Base-by-base conservation (phyloP, 1,140 invertebrate genomes). In the Drosophila sp. region DNA sequence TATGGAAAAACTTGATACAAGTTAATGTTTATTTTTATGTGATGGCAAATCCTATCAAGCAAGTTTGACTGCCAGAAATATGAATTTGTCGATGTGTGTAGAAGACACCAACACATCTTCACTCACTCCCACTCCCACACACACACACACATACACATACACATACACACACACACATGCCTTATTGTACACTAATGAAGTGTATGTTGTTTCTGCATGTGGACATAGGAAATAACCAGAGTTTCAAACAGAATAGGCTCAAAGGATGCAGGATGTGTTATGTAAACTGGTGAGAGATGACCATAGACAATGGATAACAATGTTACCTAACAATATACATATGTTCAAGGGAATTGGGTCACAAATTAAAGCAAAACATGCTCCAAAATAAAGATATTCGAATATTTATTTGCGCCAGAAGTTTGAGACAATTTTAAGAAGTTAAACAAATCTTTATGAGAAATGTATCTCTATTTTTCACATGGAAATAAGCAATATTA, bases 221-320 rank as follows among this genome's bases (percentile, higher is more conserved):
- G 57, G 50, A 32, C 56, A 41, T 58, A 43, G 56, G 62, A 73
- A 76, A 63, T 76, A 75, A 69, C 25, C 57, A 8, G 29, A 69
- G 58, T 27, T 32, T 57, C 27, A 34, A 13, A 48, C n/a, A 46
- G 43, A 7, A 40, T 45, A 21, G 27, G 41, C 40, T 16, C 14
- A 14, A 36, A 13, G 50, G 48, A 38, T 29, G 41, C 40, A 32
- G 40, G 32, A 13, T 40, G 67, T 54, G 50, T 38, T 59, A 70
- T 58, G 71, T 38, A 43, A 70, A 57, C 59, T 67, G 59, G 59
- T 48, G 64, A 45, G 66, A 76, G 66, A 80, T 80, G 57, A 7
- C 14, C 1, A 36, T 18, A 40, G 14, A 67, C 45, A 34, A 58
- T 48, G 6, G 29, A 36, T 14, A 27, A 46, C 11, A 32, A 45